These are phyloP conservation scores for Anoura caudifer DNA, from an alignment of 2,113 vertebrate species.

Conservation along the genomic window DNA sequence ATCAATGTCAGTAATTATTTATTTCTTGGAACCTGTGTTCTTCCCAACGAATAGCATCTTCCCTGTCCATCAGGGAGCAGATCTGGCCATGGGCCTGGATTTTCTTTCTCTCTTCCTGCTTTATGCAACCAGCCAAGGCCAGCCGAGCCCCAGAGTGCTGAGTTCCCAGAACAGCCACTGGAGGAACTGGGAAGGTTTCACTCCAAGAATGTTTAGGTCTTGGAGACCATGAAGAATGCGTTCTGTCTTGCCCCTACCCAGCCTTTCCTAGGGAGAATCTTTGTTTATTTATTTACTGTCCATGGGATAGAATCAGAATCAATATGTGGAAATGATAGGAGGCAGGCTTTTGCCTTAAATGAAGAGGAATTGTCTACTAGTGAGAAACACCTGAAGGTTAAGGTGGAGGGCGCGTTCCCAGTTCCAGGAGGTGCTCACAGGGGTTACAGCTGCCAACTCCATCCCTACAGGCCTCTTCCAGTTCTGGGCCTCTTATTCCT, in stretches of 20 bases:
- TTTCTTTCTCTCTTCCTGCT: neutral
- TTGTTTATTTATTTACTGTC: neutral
- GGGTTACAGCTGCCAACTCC: neutral
- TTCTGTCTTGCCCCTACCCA: neutral
- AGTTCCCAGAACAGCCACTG: accelerated
- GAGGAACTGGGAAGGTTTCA: neutral
- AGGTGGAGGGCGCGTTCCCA: neutral
- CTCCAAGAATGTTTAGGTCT: neutral
- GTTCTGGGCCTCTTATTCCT: neutral
- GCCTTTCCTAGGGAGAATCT: neutral
- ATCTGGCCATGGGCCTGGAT: neutral
- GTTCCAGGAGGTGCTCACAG: accelerated
- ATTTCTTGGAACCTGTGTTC: neutral
- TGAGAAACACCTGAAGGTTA: neutral
- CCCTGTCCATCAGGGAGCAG: neutral
- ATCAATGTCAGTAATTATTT: neutral
- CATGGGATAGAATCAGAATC: neutral
- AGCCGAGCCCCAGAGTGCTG: no score
- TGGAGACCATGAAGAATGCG: no score
- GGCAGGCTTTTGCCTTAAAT: neutral
- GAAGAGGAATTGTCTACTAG: neutral
- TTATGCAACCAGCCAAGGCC: neutral
- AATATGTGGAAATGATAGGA: neutral
- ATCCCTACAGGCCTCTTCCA: neutral
- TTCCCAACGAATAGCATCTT: neutral